These are phyloP conservation scores for Drosophila auraria DNA, from an alignment of 1,140 invertebrate species.

Conservation along the genomic window DNA sequence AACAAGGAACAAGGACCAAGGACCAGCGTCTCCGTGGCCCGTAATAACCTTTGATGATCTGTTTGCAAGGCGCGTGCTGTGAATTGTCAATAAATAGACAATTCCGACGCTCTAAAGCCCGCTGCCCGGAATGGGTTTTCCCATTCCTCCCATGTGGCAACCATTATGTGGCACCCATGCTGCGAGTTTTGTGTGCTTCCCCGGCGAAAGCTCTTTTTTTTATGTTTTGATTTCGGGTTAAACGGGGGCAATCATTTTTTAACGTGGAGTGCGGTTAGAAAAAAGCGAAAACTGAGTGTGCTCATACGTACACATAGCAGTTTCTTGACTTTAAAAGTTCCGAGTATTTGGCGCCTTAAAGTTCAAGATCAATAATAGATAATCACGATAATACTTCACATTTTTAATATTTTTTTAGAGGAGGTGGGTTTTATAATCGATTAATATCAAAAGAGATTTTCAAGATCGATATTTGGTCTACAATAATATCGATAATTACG, in stretches of 20 bases:
- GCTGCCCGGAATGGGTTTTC: slow-evolving; percentile 5
- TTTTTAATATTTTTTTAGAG: no score
- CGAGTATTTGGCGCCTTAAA: background rate
- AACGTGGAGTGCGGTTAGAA: slow-evolving; percentile 8
- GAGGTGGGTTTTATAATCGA: no score
- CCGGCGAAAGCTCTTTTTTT: no score
- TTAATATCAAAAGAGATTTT: no score
- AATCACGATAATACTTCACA: no score
- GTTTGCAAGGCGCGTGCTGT: slow-evolving; percentile 58
- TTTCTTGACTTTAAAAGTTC: slow-evolving; percentile 1
- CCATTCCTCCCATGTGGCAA: slow-evolving; percentile 10
- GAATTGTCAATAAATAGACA: slow-evolving; percentile 67
- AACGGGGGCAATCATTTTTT: slow-evolving; percentile 23
- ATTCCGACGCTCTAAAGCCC: slow-evolving; percentile 37
- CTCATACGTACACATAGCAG: background rate
- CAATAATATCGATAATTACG: no score
- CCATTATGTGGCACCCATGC: slow-evolving; percentile 30
- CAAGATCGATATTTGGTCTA: no score
- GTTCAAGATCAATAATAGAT: background rate
- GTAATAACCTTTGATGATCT: slow-evolving; percentile 65
- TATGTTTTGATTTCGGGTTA: slow-evolving; percentile 16
- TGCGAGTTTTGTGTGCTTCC: slow-evolving; percentile 14
- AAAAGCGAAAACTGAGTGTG: background rate
- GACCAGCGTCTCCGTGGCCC: slow-evolving; percentile 20
- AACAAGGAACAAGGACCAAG: slow-evolving; percentile 6